These are phyloP conservation scores for Magallana gigas DNA, from an alignment of 1,140 invertebrate species.

Conservation along the genomic window DNA sequence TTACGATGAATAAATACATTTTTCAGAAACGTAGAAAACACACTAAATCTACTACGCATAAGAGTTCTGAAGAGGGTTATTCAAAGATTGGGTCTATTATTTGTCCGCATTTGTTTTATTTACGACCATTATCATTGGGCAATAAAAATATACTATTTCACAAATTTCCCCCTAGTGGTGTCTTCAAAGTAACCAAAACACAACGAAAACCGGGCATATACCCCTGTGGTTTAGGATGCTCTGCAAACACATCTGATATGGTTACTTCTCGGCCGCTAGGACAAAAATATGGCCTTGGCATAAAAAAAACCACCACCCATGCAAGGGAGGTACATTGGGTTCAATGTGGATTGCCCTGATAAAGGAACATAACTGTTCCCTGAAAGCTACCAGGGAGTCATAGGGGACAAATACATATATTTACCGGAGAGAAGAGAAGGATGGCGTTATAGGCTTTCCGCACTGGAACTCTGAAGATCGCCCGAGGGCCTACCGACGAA, in stretches of 20 bases:
- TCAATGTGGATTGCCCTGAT: neutral
- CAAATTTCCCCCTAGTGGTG: neutral
- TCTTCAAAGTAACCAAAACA: neutral
- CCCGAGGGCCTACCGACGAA: neutral
- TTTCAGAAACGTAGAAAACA: too few species aligned
- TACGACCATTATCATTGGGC: neutral
- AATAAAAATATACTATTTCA: neutral
- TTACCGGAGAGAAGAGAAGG: neutral
- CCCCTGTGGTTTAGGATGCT: neutral
- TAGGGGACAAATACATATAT: neutral
- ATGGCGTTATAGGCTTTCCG: too few species aligned
- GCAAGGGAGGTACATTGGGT: neutral
- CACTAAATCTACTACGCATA: too few species aligned
- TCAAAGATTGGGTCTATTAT: too few species aligned
- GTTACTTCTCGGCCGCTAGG: neutral
- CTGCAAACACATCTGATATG: neutral
- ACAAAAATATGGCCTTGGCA: constrained; percentile 11
- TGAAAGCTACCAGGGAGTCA: neutral
- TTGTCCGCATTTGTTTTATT: neutral
- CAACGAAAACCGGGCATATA: neutral
- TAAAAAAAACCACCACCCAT: neutral
- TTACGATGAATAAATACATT: too few species aligned
- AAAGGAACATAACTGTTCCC: constrained; percentile 3
- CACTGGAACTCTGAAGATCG: neutral
- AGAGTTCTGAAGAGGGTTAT: too few species aligned